Evolutionary conservation across 2,113 vertebrate genomes (phyloP).

Genomic region (Pygoscelis adeliae): DNA sequence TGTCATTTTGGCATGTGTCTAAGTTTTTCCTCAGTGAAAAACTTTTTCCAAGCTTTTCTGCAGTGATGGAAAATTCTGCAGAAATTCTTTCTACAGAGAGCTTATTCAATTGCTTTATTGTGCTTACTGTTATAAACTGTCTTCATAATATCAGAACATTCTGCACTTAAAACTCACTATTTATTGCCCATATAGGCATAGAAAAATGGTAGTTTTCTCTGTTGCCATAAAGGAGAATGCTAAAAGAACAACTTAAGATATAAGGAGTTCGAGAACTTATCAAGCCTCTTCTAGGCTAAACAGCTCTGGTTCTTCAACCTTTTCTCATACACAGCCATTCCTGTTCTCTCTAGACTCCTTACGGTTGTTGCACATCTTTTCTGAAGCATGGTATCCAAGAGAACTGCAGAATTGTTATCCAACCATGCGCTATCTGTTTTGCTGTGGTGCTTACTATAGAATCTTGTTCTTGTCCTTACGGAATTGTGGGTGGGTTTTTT

Average conservation of each 20-base stretch:
- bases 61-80: not conserved
- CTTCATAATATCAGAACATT: not conserved
- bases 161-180: not conserved
- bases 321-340: not conserved
- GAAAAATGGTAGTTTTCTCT: not conserved
- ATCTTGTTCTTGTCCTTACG: not conserved
- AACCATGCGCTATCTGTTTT: not conserved
- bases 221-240: not conserved
- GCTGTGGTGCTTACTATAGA: not conserved
- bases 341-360: not conserved
- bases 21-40: not conserved
- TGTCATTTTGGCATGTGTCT: not conserved
- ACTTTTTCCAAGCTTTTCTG: not conserved
- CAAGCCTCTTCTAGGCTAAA: not conserved
- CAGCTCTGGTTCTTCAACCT: not conserved
- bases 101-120: not conserved
- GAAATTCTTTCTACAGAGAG: not conserved
- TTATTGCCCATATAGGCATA: not conserved
- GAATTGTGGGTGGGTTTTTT: not conserved
- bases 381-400: not conserved
- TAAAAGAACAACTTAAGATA: not conserved
- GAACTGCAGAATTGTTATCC: not conserved
- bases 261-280: not conserved
- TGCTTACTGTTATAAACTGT: not conserved
- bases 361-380: not conserved